Percentiles rank a stretch among this genome's conserved stretches.
phyloP scores from a whole-genome alignment of 2,888 invertebrate species.

The Fabriciana adippe region DNA sequence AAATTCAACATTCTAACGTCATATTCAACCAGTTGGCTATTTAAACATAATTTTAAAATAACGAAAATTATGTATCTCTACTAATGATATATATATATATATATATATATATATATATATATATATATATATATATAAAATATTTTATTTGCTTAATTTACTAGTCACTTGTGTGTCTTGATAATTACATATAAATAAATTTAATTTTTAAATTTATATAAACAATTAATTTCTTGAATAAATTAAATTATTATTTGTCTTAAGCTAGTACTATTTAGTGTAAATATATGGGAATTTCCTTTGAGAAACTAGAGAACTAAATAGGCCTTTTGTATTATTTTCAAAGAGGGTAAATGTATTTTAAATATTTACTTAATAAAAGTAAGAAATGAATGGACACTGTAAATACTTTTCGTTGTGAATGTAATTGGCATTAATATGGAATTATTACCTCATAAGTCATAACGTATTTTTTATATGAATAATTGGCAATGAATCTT shows the following conservation, averaged over 20 bases:
- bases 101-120: too few species aligned
- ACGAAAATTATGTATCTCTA: slow-evolving; percentile 16
- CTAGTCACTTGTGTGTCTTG: slow-evolving; percentile 18
- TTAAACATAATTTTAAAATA: neutral
- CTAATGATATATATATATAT: slow-evolving; percentile 10
- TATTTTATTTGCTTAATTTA: slow-evolving; percentile 6
- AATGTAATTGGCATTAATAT: slow-evolving; percentile 5
- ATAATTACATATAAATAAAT: slow-evolving; percentile 2
- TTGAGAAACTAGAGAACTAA: neutral
- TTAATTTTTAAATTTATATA: neutral
- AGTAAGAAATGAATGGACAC: neutral
- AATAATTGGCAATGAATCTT: too few species aligned
- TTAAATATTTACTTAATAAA: slow-evolving; percentile 3
- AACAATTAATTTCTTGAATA: slow-evolving; percentile 7
- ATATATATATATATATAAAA: neutral
- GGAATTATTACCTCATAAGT: neutral
- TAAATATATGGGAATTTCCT: slow-evolving; percentile 8
- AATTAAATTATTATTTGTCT: slow-evolving; percentile 16
- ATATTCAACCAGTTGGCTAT: too few species aligned
- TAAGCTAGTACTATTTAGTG: slow-evolving; percentile 19
- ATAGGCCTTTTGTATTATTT: neutral
- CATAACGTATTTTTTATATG: too few species aligned
- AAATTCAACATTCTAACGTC: too few species aligned
- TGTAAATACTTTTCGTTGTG: slow-evolving; percentile 7
- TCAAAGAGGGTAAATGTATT: slow-evolving; percentile 9